Conservation (phyloP, 2,797 vertebrate genomes). For the Peromyscus aztecus region DNA sequence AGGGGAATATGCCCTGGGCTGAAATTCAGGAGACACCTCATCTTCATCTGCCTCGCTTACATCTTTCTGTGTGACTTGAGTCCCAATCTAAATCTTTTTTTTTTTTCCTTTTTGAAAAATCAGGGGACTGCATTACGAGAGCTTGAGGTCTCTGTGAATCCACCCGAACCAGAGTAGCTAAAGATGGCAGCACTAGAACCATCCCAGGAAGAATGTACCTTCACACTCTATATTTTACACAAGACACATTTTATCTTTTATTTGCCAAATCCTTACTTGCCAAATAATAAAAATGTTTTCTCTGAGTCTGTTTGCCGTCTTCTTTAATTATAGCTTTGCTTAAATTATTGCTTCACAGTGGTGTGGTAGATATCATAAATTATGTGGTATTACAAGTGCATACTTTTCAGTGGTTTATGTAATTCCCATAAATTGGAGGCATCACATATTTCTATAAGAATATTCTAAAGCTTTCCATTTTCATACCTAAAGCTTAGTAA, state of each 20-base stretch:
- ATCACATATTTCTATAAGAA: conserved; percentile 12
- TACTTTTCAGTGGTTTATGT: background rate
- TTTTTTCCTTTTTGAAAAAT: background rate
- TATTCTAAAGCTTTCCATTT: conserved; percentile 35
- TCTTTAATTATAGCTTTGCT: conserved; percentile 5
- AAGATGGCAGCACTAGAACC: background rate
- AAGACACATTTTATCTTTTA: conserved; percentile 6
- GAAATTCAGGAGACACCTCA: background rate
- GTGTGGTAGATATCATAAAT: background rate
- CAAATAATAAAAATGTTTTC: background rate
- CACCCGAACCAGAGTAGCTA: background rate
- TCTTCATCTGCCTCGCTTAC: background rate
- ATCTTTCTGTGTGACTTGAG: background rate
- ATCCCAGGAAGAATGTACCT: background rate
- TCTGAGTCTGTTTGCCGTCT: background rate
- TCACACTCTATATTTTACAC: background rate
- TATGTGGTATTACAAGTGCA: background rate
- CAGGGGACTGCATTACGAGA: background rate
- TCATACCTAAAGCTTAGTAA: background rate
- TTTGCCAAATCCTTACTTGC: background rate
- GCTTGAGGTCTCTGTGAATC: background rate
- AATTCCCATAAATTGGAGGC: background rate
- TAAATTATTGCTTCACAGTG: background rate
- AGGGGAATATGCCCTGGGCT: background rate
- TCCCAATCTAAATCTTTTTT: background rate